phyloP scores from a whole-genome alignment of 2,113 vertebrate genomes.

The Halcyon malimbica region DNA sequence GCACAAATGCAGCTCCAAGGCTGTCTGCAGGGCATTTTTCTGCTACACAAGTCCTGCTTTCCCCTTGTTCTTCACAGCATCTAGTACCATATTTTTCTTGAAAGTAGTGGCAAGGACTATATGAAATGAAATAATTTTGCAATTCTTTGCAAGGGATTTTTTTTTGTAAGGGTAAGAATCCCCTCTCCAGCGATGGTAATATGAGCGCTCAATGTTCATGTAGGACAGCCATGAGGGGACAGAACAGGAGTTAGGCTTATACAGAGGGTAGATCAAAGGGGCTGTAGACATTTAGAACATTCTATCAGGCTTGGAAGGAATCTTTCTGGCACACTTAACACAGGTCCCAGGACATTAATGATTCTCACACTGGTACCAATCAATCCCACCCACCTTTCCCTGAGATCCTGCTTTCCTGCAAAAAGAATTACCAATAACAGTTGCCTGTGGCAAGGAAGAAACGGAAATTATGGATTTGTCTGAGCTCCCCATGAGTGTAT shows the following conservation, averaged over 20 bases:
- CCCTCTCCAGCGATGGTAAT: neutral
- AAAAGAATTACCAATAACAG: neutral
- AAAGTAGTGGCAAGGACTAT: neutral
- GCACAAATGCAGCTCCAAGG: neutral
- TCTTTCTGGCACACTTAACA: neutral
- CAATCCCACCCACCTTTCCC: neutral
- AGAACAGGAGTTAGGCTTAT: neutral
- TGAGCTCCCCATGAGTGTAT: neutral
- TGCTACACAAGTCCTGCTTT: neutral
- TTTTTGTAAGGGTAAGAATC: neutral
- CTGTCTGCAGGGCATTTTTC: neutral
- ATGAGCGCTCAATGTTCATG: neutral
- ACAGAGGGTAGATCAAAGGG: neutral
- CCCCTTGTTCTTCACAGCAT: neutral
- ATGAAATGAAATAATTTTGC: neutral
- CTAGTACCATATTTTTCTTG: neutral
- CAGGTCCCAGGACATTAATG: neutral
- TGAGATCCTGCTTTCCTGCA: neutral
- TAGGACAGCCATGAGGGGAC: neutral
- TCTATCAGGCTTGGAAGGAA: neutral
- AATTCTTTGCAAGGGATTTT: neutral
- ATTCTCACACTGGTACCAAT: neutral
- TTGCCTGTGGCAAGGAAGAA: neutral
- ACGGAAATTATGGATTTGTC: neutral
- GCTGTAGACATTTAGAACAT: neutral